Evolutionary conservation across 2,797 vertebrate genomes (phyloP), one percentile per base, ranked within the genome.

Genomic region (Synaphobranchus kaupii): DNA sequence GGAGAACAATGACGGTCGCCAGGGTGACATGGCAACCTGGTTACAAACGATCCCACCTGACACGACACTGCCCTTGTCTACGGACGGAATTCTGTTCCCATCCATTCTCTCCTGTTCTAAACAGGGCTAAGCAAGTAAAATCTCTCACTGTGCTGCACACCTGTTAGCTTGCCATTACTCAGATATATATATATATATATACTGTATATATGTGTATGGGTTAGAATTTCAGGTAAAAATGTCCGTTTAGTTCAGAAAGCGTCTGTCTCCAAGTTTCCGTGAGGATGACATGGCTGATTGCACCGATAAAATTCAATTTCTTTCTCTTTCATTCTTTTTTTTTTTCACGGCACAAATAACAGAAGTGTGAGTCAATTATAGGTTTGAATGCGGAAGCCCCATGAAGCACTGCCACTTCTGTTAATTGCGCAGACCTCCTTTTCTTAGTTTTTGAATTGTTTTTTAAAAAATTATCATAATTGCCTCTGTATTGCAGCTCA

Each of bases 331-430:
- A 52, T 68, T 71, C 31, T 5, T 17, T 60, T 68, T 68, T 76
- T 73, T 76, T 44, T 76, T 44, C 91, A 87, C 83, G 84, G 84
- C 50, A 17, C 10, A 6, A 82, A 22, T 47, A 87, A 68, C 89
- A 86, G 85, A 44, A 83, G 86, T 84, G 2, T 31, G 63, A 93
- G 87, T 93, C 91, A 92, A 90, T 93, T 94, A 93, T 84, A 88
- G 92, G 89, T 86, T 87, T 89, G 90, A 90, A 92, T 88, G 89
- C 84, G 76, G 80, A 90, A 89, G 91, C 89, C 91, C 90, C 80
- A 7, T 56, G 3, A 83, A 52, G 81, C 1, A 90, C 86, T 34
- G 28, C 83, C 81, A 88, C 91, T 93, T 90, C 58, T 0, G 25
- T 83, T 92, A 92, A 92, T 90, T 92, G 90, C 89, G 56, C 5